phyloP scores from a whole-genome alignment of 2,797 vertebrate genomes.

The Artibeus lituratus region DNA sequence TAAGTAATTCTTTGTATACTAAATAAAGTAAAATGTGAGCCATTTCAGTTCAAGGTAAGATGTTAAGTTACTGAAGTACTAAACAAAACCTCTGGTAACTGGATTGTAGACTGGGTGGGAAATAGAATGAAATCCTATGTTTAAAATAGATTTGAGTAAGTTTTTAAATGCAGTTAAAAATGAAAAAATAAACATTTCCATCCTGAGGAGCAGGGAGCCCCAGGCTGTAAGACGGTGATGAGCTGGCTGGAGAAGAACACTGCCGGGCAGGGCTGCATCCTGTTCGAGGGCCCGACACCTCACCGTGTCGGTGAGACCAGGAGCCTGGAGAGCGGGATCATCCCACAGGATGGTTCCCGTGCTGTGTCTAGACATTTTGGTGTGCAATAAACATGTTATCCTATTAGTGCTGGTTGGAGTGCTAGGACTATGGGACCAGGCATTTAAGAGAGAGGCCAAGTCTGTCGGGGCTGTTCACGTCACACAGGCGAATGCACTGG shows the following conservation, averaged over 20 bases:
- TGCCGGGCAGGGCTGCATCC: neutral
- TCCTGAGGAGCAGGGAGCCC: neutral
- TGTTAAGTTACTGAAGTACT: neutral
- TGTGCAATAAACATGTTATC: neutral
- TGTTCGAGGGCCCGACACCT: neutral
- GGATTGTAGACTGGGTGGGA: neutral
- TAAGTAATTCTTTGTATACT: neutral
- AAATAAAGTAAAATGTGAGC: neutral
- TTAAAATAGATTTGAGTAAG: neutral
- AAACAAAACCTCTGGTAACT: neutral
- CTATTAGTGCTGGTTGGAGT: neutral
- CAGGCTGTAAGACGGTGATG: neutral
- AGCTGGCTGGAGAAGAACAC: neutral
- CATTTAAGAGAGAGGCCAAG: neutral
- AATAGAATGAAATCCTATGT: neutral
- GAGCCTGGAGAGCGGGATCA: neutral
- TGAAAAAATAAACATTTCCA: neutral
- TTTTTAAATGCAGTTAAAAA: neutral
- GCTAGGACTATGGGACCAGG: neutral
- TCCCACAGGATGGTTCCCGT: neutral
- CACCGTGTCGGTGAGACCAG: neutral
- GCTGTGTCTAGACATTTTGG: neutral
- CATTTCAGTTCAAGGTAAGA: neutral
- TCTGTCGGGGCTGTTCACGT: neutral
- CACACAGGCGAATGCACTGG: neutral